Base-by-base conservation (phyloP, 2,113 vertebrate genomes). In the Anoplopoma fimbria region DNA sequence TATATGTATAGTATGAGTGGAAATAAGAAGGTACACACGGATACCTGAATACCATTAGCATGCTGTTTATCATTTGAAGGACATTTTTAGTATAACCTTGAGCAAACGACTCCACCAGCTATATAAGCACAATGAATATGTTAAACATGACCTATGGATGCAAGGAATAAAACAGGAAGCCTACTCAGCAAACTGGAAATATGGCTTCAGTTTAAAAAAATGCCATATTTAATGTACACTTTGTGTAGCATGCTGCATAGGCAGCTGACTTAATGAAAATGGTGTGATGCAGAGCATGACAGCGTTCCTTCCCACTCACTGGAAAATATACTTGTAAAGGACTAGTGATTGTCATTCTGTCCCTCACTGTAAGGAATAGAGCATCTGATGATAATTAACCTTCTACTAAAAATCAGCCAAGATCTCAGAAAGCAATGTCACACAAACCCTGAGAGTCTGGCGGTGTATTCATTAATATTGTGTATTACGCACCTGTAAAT, bases 311-410 rank as follows among this genome's bases (percentile, higher is more conserved):
- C 57, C 62, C 69, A 77, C 73, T 81, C 49, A 6, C 79, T 83
- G 86, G 49, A 89, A 23, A 6, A 14, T 45, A 83, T 82, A 89
- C 85, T 92, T 10, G 75, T 91, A 87, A 82, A 84, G 79, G 77
- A 85, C 84, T 74, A 69, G 86, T 70, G 72, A 84, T 69, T 90
- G 85, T 76, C 80, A 81, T n/a, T n/a, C 85, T 69, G 27, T 58
- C 73, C 72, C 75, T 91, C 81, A 77, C 74, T 71, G 75, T 47
- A 73, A 84, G 38, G 62, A 67, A 77, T 75, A 83, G 64, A 88
- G 82, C 69, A 76, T 65, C 47, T 84, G 77, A 86, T 84, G 85
- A 88, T 86, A 91, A 93, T 92, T 91, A 93, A 92, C 90, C 91
- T 92, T 91, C 79, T 89, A 77, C 55, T n/a, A n/a, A 84, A 70